Percentiles rank a stretch among this genome's conserved stretches.
Conservation (phyloP, 1,140 invertebrate genomes). For the Portunus trituberculatus region DNA sequence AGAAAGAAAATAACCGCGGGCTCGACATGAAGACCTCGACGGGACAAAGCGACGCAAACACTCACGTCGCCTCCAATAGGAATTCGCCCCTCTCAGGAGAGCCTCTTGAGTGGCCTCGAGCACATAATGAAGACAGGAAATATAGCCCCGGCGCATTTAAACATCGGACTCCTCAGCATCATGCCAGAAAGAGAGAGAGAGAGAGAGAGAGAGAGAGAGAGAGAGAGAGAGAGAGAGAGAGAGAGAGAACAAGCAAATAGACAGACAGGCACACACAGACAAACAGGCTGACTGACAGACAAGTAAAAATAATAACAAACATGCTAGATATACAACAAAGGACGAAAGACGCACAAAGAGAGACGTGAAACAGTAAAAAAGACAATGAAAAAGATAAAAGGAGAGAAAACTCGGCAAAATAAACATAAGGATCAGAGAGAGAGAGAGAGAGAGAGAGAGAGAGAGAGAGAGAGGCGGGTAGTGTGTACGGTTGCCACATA, state of each 20-base stretch:
- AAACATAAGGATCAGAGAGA: slow-evolving; percentile 30
- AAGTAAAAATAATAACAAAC: not conserved
- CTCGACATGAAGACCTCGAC: too few species aligned
- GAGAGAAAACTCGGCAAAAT: not conserved
- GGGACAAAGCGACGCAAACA: too few species aligned
- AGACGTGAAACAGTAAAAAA: not conserved
- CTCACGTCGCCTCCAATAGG: too few species aligned
- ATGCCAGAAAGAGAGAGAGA: slow-evolving; percentile 43
- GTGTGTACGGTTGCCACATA: too few species aligned
- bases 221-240: slow-evolving; percentile 56
- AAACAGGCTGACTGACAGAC: not conserved
- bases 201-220: slow-evolving; percentile 51
- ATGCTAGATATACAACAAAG: not conserved
- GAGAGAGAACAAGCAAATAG: slow-evolving; percentile 39
- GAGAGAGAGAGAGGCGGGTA: not conserved
- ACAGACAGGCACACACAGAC: slow-evolving; percentile 28
- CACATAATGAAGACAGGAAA: too few species aligned
- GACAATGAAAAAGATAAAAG: too few species aligned
- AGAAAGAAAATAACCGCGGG: too few species aligned
- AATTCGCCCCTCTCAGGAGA: too few species aligned
- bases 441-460: slow-evolving; percentile 40
- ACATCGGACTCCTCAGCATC: too few species aligned
- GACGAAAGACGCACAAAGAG: slow-evolving; percentile 37
- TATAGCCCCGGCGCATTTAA: too few species aligned
- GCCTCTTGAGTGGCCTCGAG: too few species aligned